Evolutionary conservation across 2,113 vertebrate species (phyloP).

Genomic region (Halcyon malimbica): DNA sequence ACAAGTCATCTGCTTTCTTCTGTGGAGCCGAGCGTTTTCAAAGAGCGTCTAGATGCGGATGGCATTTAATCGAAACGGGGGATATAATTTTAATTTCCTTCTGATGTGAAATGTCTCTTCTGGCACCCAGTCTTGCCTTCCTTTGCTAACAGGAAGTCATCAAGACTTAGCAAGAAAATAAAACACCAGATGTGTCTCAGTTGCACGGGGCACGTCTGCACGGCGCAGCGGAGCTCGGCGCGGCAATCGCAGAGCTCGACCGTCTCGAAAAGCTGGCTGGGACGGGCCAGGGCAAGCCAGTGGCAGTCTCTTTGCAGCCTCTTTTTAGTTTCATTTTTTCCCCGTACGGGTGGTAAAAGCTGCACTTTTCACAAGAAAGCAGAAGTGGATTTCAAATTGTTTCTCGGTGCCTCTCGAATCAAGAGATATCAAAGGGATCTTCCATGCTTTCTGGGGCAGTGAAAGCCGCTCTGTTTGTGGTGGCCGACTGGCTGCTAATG

Average conservation of each 20-base stretch:
- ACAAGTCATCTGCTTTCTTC: conserved; percentile 7
- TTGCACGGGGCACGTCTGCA: conserved; percentile 12
- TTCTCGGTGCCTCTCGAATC: not conserved
- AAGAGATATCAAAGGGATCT: not conserved
- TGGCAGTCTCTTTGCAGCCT: not conserved
- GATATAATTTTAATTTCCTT: conserved; percentile 52
- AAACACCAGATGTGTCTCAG: conserved; percentile 47
- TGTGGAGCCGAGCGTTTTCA: conserved; percentile 26
- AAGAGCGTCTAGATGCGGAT: not conserved
- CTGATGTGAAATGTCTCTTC: conserved; percentile 28
- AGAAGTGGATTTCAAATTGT: not conserved
- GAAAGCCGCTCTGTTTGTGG: not conserved
- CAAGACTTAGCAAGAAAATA: conserved; percentile 47
- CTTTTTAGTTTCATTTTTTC: not conserved
- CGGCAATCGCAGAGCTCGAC: not conserved
- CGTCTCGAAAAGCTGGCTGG: not conserved
- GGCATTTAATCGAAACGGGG: conserved; percentile 5
- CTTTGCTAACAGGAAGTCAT: conserved; percentile 51
- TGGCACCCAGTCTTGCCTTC: conserved; percentile 39
- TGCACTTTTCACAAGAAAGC: not conserved
- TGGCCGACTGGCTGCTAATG: not conserved
- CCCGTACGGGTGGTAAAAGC: not conserved
- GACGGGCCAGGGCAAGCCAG: not conserved
- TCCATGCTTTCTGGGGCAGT: not conserved
- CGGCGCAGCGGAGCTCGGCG: not conserved